A percentile compares a stretch with the other conserved stretches of the same genome.
Conservation (phyloP, 1,140 invertebrate species). For the Macrocentrus cingulum region DNA sequence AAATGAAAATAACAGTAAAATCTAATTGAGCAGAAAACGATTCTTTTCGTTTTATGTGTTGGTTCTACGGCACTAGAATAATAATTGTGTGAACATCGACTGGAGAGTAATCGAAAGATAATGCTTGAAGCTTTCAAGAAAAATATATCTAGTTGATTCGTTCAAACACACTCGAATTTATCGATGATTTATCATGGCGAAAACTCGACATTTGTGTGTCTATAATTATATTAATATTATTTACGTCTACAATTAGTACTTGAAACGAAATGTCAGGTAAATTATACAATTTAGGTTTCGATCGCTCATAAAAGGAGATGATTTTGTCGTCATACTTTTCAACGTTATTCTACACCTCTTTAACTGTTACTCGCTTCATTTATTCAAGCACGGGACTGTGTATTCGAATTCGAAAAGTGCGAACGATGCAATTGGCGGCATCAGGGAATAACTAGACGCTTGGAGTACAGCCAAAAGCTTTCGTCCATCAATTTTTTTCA, state of each 20-base stretch:
- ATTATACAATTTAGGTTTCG: too few species aligned
- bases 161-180: conserved; percentile 15
- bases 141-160: conserved; percentile 22
- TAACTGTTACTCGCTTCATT: conserved; percentile 2
- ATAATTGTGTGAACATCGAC: too few species aligned
- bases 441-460: conserved; percentile 20
- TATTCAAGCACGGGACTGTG: not conserved
- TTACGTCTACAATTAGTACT: too few species aligned
- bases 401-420: not conserved
- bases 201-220: too few species aligned
- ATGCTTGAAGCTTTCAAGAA: conserved; percentile 19
- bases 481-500: conserved; percentile 6
- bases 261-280: too few species aligned
- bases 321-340: not conserved
- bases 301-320: not conserved
- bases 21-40: not conserved
- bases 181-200: not conserved
- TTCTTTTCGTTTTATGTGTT: not conserved
- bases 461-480: conserved; percentile 21
- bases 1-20: too few species aligned
- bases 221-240: too few species aligned
- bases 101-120: conserved; percentile 13
- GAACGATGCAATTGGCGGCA: conserved; percentile 1
- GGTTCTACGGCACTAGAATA: not conserved
- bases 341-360: not conserved